Base-by-base conservation (phyloP, 2,113 vertebrate species). In the Calidris pugnax region DNA sequence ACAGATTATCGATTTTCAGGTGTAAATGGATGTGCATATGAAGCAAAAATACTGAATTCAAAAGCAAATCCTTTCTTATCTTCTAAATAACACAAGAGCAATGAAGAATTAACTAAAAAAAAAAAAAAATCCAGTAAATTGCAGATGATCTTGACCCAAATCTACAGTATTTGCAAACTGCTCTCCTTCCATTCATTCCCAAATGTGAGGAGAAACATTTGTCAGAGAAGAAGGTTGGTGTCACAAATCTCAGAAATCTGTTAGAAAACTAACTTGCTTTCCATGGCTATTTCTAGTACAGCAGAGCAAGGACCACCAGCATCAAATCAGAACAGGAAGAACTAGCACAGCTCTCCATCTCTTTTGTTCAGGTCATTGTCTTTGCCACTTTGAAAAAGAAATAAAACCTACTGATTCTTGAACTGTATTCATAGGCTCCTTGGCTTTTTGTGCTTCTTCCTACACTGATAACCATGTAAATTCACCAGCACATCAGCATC, bases 1-100 rank as follows among this genome's bases (percentile, higher is more conserved):
- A 17, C 2, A 55, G 0, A 0, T 20, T 28, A 67, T 33, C 14
- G 75, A 68, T 80, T 89, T 77, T 55, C 32, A 47, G 1, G 3
- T 30, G 10, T n/a, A 75, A 86, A 81, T 39, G 13, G 68, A 56
- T 6, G 28, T 4, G 6, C 48, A 2, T n/a, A 68, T 50, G 30
- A 95, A 91, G 22, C 18, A 90, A 94, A 87, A 69, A 12, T 14
- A 57, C 15, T 23, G 20, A 71, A 64, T 90, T 73, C 10, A 57
- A 83, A 88, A 55, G 64, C 14, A 73, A 85, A 83, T 74, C 4
- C 24, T 82, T 77, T 75, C 35, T 75, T 43, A 27, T 35, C 17
- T 76, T 69, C 4, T 39, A 77, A 67, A 81, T 59, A 32, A 69
- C 59, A 55, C 28, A 62, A 45, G 1, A 51, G 22, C 33, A 89